Evolutionary conservation across 1,140 invertebrate genomes (phyloP).

Genomic region (Nylanderia fulva): DNA sequence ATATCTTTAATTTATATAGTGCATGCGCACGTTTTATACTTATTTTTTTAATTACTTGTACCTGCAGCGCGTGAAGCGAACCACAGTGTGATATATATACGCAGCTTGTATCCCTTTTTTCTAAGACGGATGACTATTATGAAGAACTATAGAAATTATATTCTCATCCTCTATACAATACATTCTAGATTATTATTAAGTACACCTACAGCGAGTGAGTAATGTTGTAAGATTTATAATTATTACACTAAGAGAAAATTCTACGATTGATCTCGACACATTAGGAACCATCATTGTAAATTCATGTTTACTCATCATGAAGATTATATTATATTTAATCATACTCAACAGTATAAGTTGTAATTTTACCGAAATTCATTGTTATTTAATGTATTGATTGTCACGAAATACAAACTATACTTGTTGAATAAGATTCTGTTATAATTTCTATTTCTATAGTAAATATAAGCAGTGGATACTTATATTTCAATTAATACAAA

Average conservation of each 20-base stretch:
- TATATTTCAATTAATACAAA: neutral
- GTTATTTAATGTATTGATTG: conserved; percentile 70
- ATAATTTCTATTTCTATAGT: neutral
- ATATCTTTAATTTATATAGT: conserved; percentile 17
- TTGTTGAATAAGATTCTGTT: conserved; percentile 55
- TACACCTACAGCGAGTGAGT: conserved; percentile 13
- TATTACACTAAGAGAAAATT: conserved; percentile 16
- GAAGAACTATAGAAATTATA: conserved; percentile 11
- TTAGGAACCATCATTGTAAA: conserved; percentile 15
- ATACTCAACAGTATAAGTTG: conserved; percentile 27
- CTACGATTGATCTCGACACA: conserved; percentile 32
- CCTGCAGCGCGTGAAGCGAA: conserved; percentile 28
- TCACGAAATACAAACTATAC: conserved; percentile 63
- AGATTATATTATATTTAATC: conserved; percentile 53
- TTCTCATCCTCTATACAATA: neutral
- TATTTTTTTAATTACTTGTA: conserved; percentile 53
- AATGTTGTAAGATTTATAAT: neutral
- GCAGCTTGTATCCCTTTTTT: conserved; percentile 43
- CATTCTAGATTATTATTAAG: conserved; percentile 12
- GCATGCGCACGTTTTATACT: conserved; percentile 8
- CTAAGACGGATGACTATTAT: conserved; percentile 14
- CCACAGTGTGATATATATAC: conserved; percentile 41
- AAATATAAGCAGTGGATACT: neutral
- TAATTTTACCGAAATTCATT: conserved; percentile 56
- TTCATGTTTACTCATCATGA: conserved; percentile 21